Evolutionary conservation across 1,140 invertebrate species (phyloP), one percentile per base, ranked within the genome.

Genomic region (Anagrus nilaparvatae): DNA sequence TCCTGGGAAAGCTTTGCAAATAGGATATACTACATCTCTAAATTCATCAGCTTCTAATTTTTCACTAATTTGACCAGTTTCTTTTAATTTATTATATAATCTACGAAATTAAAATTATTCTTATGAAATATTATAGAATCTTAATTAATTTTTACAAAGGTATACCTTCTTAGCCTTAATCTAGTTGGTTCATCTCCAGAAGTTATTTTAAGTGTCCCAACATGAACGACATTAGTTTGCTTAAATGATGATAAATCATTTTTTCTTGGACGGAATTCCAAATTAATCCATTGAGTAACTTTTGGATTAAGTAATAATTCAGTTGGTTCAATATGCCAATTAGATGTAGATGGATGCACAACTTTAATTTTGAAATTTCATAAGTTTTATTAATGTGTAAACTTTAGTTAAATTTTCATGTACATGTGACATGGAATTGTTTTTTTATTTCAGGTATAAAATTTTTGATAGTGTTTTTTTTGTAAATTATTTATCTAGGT

Each of bases 171-270:
- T 45, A 69, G 59, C 45, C 66, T 49, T 47, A 58, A 61, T 19
- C 66, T 56, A 19, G 65, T 61, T 18, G 65, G 65, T 47, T 69
- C 66, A 45, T 69, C 66, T 4, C 61, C 65, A 33, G 65, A 53
- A 6, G 49, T 65, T 8, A 67, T 56, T 34, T 54, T 58, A 24
- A 69, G 42, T 5, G 63, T 67, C 37, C 61, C 66, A 19, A 67
- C 58, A 27, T 65, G 61, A 3, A 56, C 54, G 17, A 62, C 56
- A 7, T 61, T 55, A 1, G 51, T 50, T 33, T 54, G 51, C 40
- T 44, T 53, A 0, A 64, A 24, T 20, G 48, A 32, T 20, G 50
- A 48, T 17, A 67, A 32, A 20, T 69, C 64, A 39, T 67, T 58
- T 32, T 58, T 62, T 40, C 53, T 59, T 0, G 66, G 66, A 28